Conservation (phyloP, 2,797 vertebrate genomes). For the Rhincodon typus region DNA sequence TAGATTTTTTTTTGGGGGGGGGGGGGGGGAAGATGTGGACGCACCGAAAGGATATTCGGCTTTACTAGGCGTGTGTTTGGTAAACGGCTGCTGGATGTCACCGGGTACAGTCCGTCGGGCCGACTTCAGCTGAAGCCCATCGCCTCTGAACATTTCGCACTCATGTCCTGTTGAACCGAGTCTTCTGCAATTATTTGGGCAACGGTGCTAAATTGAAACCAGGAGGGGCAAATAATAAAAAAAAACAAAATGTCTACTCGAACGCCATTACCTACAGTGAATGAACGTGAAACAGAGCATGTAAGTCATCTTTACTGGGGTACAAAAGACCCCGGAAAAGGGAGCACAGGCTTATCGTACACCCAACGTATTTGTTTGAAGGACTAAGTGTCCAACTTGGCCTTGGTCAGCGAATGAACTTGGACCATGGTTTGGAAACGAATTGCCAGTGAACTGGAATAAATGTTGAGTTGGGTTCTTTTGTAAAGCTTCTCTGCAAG, state of each 20-base stretch:
- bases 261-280: slow-evolving; percentile 86
- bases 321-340: not conserved
- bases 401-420: not conserved
- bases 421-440: not conserved
- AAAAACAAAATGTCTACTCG: slow-evolving; percentile 79
- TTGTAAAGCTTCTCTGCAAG: not conserved
- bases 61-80: not conserved
- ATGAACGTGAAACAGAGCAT: slow-evolving; percentile 85
- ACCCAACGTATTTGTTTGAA: not conserved
- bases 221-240: not conserved
- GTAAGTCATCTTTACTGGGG: slow-evolving; percentile 63
- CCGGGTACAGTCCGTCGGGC: not conserved
- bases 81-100: slow-evolving; percentile 12
- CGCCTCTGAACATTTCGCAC: not conserved
- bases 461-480: not conserved
- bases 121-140: not conserved
- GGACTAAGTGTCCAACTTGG: not conserved
- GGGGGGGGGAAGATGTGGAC: not conserved
- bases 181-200: slow-evolving; percentile 1
- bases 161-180: not conserved
- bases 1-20: not conserved
- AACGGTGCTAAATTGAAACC: not conserved
- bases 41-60: not conserved
- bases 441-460: not conserved
- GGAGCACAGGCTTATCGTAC: not conserved